Conservation (phyloP, 1,140 invertebrate genomes). For the Arctopsyche grandis region DNA sequence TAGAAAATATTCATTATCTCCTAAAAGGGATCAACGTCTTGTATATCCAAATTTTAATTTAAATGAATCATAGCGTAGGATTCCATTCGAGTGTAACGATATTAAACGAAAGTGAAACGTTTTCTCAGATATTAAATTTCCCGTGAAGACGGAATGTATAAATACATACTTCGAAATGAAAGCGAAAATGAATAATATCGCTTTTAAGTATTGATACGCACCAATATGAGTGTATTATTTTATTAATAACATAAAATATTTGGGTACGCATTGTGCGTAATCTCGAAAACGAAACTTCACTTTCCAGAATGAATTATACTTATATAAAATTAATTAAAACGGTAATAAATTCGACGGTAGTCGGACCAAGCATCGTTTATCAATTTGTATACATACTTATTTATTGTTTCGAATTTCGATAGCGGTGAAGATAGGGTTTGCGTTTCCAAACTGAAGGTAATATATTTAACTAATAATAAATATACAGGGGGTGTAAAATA, state of each 20-base stretch:
- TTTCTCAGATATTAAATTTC: background rate
- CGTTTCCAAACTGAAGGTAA: too few species aligned
- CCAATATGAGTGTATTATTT: too few species aligned
- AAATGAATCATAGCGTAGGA: background rate
- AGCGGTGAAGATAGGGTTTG: too few species aligned
- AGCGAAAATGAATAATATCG: background rate
- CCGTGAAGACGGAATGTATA: background rate
- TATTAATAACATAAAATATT: background rate
- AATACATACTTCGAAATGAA: background rate
- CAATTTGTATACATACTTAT: too few species aligned
- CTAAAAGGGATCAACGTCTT: background rate
- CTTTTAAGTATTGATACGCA: background rate
- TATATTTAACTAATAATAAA: too few species aligned
- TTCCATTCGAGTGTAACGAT: background rate
- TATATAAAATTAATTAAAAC: constrained; percentile 15
- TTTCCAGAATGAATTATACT: background rate
- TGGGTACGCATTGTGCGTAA: background rate
- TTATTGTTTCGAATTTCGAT: too few species aligned
- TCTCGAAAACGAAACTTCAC: background rate
- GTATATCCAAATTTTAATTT: background rate
- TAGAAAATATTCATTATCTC: too few species aligned
- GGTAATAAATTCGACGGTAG: background rate
- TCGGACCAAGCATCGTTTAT: background rate
- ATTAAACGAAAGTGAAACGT: constrained; percentile 6
- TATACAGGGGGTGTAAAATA: too few species aligned